Conservation (phyloP, 2,797 vertebrate species). For the Alcedo quadribrachys region DNA sequence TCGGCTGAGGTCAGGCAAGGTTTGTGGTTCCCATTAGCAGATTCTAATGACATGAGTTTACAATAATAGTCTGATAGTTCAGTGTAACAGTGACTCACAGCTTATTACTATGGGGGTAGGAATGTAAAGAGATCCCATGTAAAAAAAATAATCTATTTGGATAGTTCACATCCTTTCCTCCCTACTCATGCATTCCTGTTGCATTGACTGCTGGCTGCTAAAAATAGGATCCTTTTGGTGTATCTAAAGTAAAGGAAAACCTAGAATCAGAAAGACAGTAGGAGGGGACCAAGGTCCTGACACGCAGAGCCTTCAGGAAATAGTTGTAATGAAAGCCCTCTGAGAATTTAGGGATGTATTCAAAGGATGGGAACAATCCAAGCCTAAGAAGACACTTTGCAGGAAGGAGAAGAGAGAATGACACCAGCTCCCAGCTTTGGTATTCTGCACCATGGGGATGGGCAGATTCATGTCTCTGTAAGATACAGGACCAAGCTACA, state of each 20-base stretch:
- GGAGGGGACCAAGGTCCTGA: background rate
- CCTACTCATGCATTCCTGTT: constrained; percentile 54
- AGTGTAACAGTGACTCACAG: constrained; percentile 37
- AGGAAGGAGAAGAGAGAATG: background rate
- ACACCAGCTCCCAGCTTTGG: background rate
- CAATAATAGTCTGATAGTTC: constrained; percentile 35
- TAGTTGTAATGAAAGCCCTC: background rate
- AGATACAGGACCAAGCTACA: background rate
- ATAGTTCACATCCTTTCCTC: constrained; percentile 65
- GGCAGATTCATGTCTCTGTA: background rate
- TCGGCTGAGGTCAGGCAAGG: background rate
- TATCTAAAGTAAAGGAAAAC: constrained; percentile 21
- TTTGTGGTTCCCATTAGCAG: constrained; percentile 7
- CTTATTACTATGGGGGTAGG: background rate
- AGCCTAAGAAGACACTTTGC: background rate
- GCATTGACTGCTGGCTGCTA: constrained; percentile 23
- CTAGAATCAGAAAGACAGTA: background rate
- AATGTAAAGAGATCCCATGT: constrained; percentile 47
- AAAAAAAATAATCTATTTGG: constrained; percentile 13
- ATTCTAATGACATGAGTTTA: constrained; percentile 37
- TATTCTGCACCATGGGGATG: background rate
- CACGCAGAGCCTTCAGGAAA: background rate
- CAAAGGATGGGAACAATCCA: background rate
- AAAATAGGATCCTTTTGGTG: constrained; percentile 46
- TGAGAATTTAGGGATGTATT: background rate